Evolutionary conservation across 2,888 invertebrate species (phyloP).

Genomic region (Apoderus coryli): DNA sequence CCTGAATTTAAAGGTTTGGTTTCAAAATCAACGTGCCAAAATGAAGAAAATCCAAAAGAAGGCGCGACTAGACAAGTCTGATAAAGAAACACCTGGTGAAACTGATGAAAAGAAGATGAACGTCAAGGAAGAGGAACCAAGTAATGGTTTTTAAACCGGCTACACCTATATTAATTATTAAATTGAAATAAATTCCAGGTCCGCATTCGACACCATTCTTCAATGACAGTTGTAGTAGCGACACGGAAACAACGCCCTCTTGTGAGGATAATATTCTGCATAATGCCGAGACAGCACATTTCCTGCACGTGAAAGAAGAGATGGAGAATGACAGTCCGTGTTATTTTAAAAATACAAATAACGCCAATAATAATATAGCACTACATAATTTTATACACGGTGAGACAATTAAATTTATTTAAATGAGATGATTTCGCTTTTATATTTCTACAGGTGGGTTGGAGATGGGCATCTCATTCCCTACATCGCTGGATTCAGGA

Average conservation of each 20-base stretch:
- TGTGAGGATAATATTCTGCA: conserved; percentile 25
- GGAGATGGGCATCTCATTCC: conserved; percentile 25
- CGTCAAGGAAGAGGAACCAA: conserved; percentile 43
- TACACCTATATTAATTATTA: conserved; percentile 16
- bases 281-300: conserved; percentile 24
- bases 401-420: too few relatives aligned
- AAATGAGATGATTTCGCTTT: too few relatives aligned
- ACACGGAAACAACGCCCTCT: conserved; percentile 30
- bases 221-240: conserved; percentile 38
- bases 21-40: conserved; percentile 50
- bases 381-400: too few relatives aligned
- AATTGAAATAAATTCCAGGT: conserved; percentile 24
- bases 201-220: conserved; percentile 33
- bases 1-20: conserved; percentile 38
- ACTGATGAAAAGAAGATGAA: conserved; percentile 37
- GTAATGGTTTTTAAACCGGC: conserved; percentile 30
- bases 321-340: conserved; percentile 29
- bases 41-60: conserved; percentile 54
- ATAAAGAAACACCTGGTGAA: conserved; percentile 32
- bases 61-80: conserved; percentile 40
- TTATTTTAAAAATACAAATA: conserved; percentile 21
- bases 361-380: too few relatives aligned
- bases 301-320: conserved; percentile 34
- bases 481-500: conserved; percentile 23
- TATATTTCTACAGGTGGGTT: too few relatives aligned